Percentiles rank a stretch among this genome's conserved stretches.
Evolutionary conservation across 2,113 vertebrate species (phyloP).

Genomic region (Oreocharis arfaki): DNA sequence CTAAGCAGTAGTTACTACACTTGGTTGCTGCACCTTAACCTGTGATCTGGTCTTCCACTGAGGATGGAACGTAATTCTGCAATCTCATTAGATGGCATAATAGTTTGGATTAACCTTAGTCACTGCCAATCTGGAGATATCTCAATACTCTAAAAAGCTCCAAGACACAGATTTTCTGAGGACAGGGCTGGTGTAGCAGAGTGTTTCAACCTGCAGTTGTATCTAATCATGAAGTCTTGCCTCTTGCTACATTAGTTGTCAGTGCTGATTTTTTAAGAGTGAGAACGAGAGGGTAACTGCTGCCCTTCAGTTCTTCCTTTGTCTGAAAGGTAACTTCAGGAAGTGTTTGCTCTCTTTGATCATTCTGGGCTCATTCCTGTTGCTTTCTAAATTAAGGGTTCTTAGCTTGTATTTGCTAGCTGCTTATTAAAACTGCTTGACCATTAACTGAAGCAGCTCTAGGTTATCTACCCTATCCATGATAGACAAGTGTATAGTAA

Average conservation of each 20-base stretch:
- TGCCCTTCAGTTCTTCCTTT: background rate
- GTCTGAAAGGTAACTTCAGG: background rate
- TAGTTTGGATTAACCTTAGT: background rate
- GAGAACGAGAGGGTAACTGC: background rate
- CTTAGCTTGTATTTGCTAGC: background rate
- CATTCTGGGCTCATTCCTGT: background rate
- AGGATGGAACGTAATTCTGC: background rate
- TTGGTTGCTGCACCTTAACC: background rate
- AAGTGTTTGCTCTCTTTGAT: background rate
- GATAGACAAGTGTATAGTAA: background rate
- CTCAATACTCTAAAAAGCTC: background rate
- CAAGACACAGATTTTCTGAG: background rate
- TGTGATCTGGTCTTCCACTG: background rate
- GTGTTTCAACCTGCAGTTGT: background rate
- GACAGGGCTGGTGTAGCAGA: background rate
- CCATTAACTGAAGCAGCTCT: background rate
- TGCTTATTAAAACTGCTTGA: background rate
- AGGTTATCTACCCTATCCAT: background rate
- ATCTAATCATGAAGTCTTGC: background rate
- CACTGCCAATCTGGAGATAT: background rate
- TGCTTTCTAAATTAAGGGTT: background rate
- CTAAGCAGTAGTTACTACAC: background rate
- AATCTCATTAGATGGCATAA: background rate
- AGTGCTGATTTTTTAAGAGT: background rate
- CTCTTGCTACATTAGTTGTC: background rate